These are phyloP conservation scores for Drosophila ficusphila DNA, from an alignment of 1,140 invertebrate genomes.

Conservation along the genomic window DNA sequence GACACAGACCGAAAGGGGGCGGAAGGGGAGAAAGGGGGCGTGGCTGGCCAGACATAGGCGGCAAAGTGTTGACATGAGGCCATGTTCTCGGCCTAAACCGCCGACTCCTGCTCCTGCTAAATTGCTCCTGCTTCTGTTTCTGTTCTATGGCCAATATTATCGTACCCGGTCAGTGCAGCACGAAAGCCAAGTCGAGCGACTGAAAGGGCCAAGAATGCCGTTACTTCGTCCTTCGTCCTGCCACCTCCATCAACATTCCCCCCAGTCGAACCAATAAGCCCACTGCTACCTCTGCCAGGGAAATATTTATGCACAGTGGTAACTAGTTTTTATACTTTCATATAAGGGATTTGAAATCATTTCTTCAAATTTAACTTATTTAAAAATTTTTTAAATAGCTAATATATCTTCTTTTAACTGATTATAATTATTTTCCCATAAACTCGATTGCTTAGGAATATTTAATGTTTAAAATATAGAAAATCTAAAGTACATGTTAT, in stretches of 20 bases:
- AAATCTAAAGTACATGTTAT: not conserved
- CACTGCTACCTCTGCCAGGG: constrained; percentile 11
- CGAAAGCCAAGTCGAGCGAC: constrained; percentile 61
- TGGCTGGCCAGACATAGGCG: constrained; percentile 22
- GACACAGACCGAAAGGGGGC: constrained; percentile 35
- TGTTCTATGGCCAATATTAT: constrained; percentile 56
- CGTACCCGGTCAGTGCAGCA: constrained; percentile 53
- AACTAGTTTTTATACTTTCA: too few species aligned
- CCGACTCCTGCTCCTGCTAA: not conserved
- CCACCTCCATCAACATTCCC: not conserved
- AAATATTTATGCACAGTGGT: constrained; percentile 22
- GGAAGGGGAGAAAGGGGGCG: too few species aligned
- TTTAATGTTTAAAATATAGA: not conserved
- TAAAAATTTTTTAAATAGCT: too few species aligned
- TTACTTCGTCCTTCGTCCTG: not conserved
- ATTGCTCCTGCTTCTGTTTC: not conserved
- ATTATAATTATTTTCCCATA: too few species aligned
- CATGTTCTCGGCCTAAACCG: constrained; percentile 55
- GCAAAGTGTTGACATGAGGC: constrained; percentile 74
- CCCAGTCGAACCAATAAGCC: constrained; percentile 18
- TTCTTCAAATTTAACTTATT: too few species aligned
- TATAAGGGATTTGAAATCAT: too few species aligned
- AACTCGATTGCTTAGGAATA: too few species aligned
- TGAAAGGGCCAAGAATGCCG: constrained; percentile 28
- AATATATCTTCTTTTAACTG: too few species aligned